A percentile compares a stretch with the other conserved stretches of the same genome.
Evolutionary conservation across 2,888 invertebrate species (phyloP).

Genomic region (Drosophila atroscutellata): DNA sequence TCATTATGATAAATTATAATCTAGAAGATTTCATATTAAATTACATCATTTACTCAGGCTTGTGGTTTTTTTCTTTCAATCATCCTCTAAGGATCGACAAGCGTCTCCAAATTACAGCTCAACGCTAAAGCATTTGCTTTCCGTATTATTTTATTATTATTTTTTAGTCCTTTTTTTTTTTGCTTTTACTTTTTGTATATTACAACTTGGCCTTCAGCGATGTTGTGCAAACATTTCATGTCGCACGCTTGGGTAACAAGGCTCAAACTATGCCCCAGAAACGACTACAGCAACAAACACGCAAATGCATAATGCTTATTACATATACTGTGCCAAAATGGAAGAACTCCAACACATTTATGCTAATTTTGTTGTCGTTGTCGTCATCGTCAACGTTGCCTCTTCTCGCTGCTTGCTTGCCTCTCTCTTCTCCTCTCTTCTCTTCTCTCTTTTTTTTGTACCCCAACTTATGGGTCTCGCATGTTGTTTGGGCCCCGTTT

Average conservation of each 20-base stretch:
- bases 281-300: constrained; percentile 40
- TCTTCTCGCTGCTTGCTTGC: background rate
- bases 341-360: constrained; percentile 63
- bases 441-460: constrained; percentile 2
- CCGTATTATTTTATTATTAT: constrained; percentile 14
- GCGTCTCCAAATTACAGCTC: constrained; percentile 35
- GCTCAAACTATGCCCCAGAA: constrained; percentile 53
- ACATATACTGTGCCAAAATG: constrained; percentile 61
- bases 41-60: constrained; percentile 24
- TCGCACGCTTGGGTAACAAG: constrained; percentile 54
- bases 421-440: background rate
- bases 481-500: constrained; percentile 55
- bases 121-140: constrained; percentile 27
- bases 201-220: constrained; percentile 51
- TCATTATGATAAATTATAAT: background rate
- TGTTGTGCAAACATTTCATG: constrained; percentile 60
- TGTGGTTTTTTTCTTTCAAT: constrained; percentile 8
- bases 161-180: background rate
- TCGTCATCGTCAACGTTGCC: constrained; percentile 55
- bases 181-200: constrained; percentile 7
- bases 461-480: constrained; percentile 44
- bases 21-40: constrained; percentile 4
- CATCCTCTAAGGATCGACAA: constrained; percentile 31
- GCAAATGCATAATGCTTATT: constrained; percentile 64
- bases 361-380: constrained; percentile 57